phyloP scores from a whole-genome alignment of 2,888 invertebrate species.

The Agrotis puta region DNA sequence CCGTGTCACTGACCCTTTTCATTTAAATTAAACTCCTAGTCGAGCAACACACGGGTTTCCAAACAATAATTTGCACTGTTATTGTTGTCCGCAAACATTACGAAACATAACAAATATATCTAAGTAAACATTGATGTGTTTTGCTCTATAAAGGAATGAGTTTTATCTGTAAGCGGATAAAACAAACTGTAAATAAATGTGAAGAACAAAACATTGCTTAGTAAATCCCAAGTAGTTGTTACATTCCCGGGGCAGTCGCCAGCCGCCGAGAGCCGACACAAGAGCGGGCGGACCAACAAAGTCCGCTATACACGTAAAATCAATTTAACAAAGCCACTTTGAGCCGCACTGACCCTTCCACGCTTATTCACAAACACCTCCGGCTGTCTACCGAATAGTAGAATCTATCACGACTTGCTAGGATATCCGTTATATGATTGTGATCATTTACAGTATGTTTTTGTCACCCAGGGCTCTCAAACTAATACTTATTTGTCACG shows the following conservation, averaged over 20 bases:
- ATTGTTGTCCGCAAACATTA: conserved; percentile 34
- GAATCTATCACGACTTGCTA: conserved; percentile 24
- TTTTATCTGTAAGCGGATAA: conserved; percentile 50
- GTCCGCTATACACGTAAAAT: conserved; percentile 89
- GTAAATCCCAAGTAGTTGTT: conserved; percentile 79
- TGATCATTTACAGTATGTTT: background rate
- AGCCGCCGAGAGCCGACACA: conserved; percentile 71
- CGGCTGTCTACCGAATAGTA: conserved; percentile 47
- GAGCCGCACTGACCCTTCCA: conserved; percentile 84
- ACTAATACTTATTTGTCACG: background rate
- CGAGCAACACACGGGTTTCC: conserved; percentile 17
- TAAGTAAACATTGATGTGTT: conserved; percentile 29
- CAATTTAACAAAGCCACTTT: conserved; percentile 89
- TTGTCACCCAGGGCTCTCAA: background rate
- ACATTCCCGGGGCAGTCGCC: conserved; percentile 63
- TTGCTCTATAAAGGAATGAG: conserved; percentile 12
- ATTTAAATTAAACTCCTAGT: conserved; percentile 28
- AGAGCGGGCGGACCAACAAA: conserved; percentile 74
- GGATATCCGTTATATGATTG: background rate
- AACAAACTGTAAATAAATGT: conserved; percentile 57
- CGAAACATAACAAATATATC: conserved; percentile 27
- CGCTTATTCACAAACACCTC: conserved; percentile 77
- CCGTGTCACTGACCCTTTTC: conserved; percentile 41
- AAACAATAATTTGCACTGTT: conserved; percentile 24
- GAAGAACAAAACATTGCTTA: conserved; percentile 72